Conservation (phyloP, 2,797 vertebrate genomes). For the Gymnoscopelus microlampas region DNA sequence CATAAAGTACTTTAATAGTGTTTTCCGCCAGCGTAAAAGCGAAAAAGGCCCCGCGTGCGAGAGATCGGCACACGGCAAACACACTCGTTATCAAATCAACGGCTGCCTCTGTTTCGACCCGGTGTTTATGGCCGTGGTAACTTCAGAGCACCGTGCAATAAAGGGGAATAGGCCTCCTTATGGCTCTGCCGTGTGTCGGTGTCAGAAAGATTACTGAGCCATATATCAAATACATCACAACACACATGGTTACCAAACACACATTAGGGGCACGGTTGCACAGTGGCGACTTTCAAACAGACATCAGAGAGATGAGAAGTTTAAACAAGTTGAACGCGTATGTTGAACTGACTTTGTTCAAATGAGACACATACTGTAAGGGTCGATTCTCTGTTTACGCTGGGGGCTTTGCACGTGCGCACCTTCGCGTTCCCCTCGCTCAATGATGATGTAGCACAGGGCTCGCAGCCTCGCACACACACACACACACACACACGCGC, state of each 20-base stretch:
- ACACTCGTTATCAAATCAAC: slow-evolving; percentile 71
- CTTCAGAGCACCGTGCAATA: slow-evolving; percentile 54
- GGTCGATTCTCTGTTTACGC: too few relatives aligned
- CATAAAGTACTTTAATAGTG: slow-evolving; percentile 31
- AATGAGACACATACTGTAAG: slow-evolving; percentile 22
- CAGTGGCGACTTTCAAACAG: slow-evolving; percentile 64
- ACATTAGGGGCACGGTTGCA: slow-evolving; percentile 43
- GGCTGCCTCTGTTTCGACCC: slow-evolving; percentile 59
- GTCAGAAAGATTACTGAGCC: slow-evolving; percentile 69
- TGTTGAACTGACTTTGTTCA: slow-evolving; percentile 22
- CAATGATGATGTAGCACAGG: slow-evolving; percentile 26
- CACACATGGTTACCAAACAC: slow-evolving; percentile 54
- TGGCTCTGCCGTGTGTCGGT: slow-evolving; percentile 36
- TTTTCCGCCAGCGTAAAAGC: slow-evolving; percentile 61
- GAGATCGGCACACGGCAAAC: slow-evolving; percentile 60
- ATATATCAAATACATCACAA: slow-evolving; percentile 66
- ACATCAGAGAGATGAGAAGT: slow-evolving; percentile 65
- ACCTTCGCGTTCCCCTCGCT: slow-evolving; percentile 13
- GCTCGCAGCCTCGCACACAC: neutral
- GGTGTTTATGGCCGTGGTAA: slow-evolving; percentile 56
- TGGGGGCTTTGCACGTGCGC: slow-evolving; percentile 1
- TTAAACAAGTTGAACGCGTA: slow-evolving; percentile 5
- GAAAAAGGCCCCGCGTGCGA: slow-evolving; percentile 51
- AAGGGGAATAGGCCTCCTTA: slow-evolving; percentile 43
- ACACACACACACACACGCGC: slow-evolving; percentile 5